A percentile compares a stretch with the other conserved stretches of the same genome.
phyloP scores from a whole-genome alignment of 92 coral and sea anemone species.

The Virgularia gustaviana region DNA sequence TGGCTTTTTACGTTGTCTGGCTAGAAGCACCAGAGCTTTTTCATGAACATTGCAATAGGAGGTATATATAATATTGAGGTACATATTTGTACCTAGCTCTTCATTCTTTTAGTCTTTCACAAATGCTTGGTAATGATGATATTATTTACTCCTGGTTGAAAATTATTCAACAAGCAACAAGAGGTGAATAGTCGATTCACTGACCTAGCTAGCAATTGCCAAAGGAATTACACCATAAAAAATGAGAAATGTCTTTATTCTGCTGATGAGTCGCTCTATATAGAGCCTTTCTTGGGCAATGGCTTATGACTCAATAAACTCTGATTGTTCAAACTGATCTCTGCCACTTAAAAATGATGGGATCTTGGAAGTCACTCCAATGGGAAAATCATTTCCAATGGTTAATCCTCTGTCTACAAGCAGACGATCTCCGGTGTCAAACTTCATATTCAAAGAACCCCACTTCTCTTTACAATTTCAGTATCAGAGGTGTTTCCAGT shows the following conservation, averaged over 20 bases:
- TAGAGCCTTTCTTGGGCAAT: slow-evolving; percentile 47
- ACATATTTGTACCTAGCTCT: no score
- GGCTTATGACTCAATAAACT: slow-evolving; percentile 42
- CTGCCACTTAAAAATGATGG: slow-evolving; percentile 41
- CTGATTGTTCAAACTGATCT: slow-evolving; percentile 31
- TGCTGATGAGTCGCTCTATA: slow-evolving; percentile 31
- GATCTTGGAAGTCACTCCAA: slow-evolving; percentile 28
- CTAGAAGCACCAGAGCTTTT: no score
- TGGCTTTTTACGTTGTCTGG: no score
- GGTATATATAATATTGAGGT: no score
- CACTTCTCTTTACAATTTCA: slow-evolving; percentile 25
- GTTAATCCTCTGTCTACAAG: slow-evolving; percentile 49
- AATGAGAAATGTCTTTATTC: slow-evolving; percentile 36
- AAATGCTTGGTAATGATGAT: no score
- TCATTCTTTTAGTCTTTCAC: no score
- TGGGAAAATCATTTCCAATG: slow-evolving; percentile 34
- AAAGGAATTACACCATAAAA: slow-evolving; percentile 40
- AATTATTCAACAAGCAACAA: slow-evolving; percentile 39
- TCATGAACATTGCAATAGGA: no score
- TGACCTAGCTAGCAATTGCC: slow-evolving; percentile 35
- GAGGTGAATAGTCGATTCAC: slow-evolving; percentile 53
- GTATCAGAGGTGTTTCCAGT: slow-evolving; percentile 33
- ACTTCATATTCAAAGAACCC: slow-evolving; percentile 28
- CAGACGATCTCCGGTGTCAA: slow-evolving; percentile 10
- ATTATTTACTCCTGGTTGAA: no score